These are phyloP conservation scores for Bugulina stolonifera DNA, from an alignment of 2,888 invertebrate genomes.

Conservation along the genomic window DNA sequence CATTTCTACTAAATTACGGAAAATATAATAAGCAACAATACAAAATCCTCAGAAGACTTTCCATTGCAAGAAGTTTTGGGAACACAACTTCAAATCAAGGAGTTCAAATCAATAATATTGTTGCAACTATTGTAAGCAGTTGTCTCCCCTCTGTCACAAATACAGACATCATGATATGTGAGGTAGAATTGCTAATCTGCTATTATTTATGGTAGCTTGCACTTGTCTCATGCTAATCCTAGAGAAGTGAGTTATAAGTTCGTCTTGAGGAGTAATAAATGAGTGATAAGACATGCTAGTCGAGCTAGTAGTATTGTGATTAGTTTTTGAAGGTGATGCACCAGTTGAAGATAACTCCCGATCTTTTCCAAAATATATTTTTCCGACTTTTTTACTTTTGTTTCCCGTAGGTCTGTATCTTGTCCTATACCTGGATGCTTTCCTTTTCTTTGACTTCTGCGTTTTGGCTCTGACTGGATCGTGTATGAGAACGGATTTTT, in stretches of 20 bases:
- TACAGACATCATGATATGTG: not conserved
- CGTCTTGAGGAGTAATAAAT: conserved; percentile 8
- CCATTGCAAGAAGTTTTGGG: too few relatives aligned
- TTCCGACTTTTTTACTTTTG: not conserved
- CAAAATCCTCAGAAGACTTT: too few relatives aligned
- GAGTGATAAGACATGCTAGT: not conserved
- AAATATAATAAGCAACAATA: too few relatives aligned
- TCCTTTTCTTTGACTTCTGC: conserved; percentile 6
- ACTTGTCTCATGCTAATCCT: conserved; percentile 25
- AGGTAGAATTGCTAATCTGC: not conserved
- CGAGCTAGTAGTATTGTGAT: not conserved
- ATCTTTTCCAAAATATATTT: not conserved
- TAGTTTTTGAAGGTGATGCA: not conserved
- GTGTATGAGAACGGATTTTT: not conserved
- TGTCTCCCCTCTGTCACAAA: not conserved
- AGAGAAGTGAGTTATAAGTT: conserved; percentile 3
- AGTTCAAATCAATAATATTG: too few relatives aligned
- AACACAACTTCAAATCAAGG: too few relatives aligned
- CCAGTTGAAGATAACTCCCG: not conserved
- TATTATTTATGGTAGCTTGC: conserved; percentile 21
- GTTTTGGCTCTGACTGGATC: not conserved
- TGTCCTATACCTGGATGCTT: not conserved
- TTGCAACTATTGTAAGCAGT: not conserved
- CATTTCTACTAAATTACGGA: too few relatives aligned
- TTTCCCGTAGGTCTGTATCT: conserved; percentile 7